phyloP scores from a whole-genome alignment of 2,113 vertebrate genomes.

The Urocitellus parryii region DNA sequence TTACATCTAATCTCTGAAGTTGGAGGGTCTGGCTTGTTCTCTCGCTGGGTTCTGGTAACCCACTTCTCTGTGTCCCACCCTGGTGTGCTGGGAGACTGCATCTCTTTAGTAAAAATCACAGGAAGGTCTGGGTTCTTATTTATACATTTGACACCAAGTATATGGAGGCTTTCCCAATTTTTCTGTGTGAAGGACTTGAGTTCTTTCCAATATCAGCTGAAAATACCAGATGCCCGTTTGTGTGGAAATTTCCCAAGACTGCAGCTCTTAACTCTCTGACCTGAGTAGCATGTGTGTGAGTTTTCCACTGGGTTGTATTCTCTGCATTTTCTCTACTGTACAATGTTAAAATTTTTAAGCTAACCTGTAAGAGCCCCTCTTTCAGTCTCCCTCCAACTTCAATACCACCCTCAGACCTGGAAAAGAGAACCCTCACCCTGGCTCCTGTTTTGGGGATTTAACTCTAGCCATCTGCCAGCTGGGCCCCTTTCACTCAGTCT shows the following conservation, averaged over 20 bases:
- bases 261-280: constrained; percentile 15
- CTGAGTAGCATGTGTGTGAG: not conserved
- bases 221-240: not conserved
- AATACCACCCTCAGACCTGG: not conserved
- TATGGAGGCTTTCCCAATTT: not conserved
- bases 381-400: not conserved
- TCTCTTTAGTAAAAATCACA: constrained; percentile 34
- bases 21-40: not conserved
- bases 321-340: not conserved
- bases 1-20: not conserved
- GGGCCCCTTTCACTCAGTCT: not conserved
- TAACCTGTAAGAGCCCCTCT: not conserved
- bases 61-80: not conserved
- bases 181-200: not conserved
- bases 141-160: not conserved
- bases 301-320: not conserved
- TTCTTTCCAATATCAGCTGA: constrained; percentile 15
- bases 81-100: not conserved
- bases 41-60: not conserved
- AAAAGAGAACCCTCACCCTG: not conserved
- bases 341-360: not conserved
- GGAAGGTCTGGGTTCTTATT: not conserved
- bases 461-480: not conserved
- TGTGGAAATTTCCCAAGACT: constrained; percentile 32
- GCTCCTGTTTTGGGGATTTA: not conserved